Conservation (phyloP, 2,888 invertebrate genomes). For the Spodoptera picta region DNA sequence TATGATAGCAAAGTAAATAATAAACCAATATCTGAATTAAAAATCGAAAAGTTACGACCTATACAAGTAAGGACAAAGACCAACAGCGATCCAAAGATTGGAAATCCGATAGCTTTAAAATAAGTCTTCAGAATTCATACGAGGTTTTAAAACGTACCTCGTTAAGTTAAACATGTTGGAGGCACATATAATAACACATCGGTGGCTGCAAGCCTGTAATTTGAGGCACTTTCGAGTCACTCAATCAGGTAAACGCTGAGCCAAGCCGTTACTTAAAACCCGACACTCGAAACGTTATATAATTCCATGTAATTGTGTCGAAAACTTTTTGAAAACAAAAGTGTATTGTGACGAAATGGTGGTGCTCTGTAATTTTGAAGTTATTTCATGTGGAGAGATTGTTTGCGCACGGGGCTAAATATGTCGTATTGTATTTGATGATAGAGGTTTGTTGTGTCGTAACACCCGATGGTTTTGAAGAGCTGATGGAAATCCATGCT, state of each 20-base stretch:
- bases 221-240: constrained; percentile 69
- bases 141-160: constrained; percentile 50
- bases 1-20: too few relatives aligned
- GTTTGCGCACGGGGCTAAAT: constrained; percentile 20
- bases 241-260: constrained; percentile 68
- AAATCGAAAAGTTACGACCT: background rate
- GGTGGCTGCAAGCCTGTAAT: constrained; percentile 62
- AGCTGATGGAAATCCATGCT: too few relatives aligned
- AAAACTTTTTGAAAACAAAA: constrained; percentile 56
- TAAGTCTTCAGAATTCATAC: constrained; percentile 52
- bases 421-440: background rate
- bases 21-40: background rate
- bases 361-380: constrained; percentile 40
- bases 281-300: constrained; percentile 52
- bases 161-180: constrained; percentile 59
- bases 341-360: constrained; percentile 55
- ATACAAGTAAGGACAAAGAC: constrained; percentile 14
- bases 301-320: constrained; percentile 55
- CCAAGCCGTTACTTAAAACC: constrained; percentile 55
- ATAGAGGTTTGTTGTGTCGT: too few relatives aligned
- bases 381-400: constrained; percentile 25
- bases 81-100: constrained; percentile 25
- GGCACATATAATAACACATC: constrained; percentile 58
- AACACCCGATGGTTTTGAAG: too few relatives aligned
- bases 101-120: constrained; percentile 42